These are phyloP conservation scores for Hypomecis atomaria DNA, from an alignment of 2,888 invertebrate genomes.

Conservation along the genomic window DNA sequence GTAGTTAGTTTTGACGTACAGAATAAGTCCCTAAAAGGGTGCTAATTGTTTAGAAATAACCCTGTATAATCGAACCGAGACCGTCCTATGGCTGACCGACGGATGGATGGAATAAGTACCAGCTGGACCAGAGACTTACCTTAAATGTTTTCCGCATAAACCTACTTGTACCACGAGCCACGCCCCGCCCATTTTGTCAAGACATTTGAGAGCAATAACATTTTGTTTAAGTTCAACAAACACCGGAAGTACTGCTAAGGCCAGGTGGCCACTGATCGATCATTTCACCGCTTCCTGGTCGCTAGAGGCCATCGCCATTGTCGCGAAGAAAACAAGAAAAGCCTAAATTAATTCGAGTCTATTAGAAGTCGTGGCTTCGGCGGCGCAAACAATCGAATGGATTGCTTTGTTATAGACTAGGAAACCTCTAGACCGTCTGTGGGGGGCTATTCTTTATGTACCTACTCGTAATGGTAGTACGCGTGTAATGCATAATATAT, in stretches of 20 bases:
- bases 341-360: conserved; percentile 34
- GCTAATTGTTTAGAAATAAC: too few relatives aligned
- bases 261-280: conserved; percentile 37
- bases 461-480: too few relatives aligned
- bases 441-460: too few relatives aligned
- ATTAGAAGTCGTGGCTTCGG: conserved; percentile 26
- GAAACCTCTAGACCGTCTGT: conserved; percentile 7
- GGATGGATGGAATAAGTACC: too few relatives aligned
- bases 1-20: too few relatives aligned
- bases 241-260: conserved; percentile 35
- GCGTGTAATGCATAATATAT: too few relatives aligned
- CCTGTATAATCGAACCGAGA: too few relatives aligned
- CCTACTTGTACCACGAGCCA: neutral
- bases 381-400: conserved; percentile 3
- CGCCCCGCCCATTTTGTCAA: conserved; percentile 11
- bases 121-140: too few relatives aligned
- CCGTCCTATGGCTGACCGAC: too few relatives aligned
- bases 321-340: conserved; percentile 39
- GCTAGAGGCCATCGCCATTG: conserved; percentile 36
- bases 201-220: conserved; percentile 19
- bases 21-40: too few relatives aligned
- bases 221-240: conserved; percentile 1
- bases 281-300: conserved; percentile 40
- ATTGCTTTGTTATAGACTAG: conserved; percentile 17
- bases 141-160: neutral